Evolutionary conservation across 30 jellyfish, hydroid and myxozoan genomes (phyloP), one percentile per base, ranked within the genome.

Genomic region (Pseudorhiza aurosa): DNA sequence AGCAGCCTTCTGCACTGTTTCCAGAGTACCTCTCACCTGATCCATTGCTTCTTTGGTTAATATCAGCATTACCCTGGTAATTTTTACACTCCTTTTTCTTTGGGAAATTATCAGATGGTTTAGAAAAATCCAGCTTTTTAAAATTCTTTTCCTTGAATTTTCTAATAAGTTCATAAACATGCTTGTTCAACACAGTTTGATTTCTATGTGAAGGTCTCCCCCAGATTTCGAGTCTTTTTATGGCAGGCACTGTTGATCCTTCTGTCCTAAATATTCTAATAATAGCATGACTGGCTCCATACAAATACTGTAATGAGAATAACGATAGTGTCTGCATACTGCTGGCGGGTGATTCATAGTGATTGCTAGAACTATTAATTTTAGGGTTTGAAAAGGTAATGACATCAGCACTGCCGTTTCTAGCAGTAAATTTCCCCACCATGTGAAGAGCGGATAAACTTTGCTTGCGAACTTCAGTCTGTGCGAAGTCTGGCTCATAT

Each of bases 191-290:
- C 0, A 18, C 14, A 27, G 15, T 15, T 15, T 74, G 45, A 47
- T 79, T 82, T 39, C 15, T 27, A 8, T 44, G 4, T 4, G 96
- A 70, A 11, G 87, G 84, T 65, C 80, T 85, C 7, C 98, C 96
- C 98, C 96, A 84, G 8, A 85, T 88, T 73, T 91, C 95, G 4
- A 91, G 57, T 26, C 79, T 56, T 25, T 72, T 85, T 21, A 91
- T 12, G 24, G 87, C 91, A 14, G 87, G 87, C 21, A 69, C 95
- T 19, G 86, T 59, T 29, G 95, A 83, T 0, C 71, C 67, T 21
- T 43, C 87, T n/a, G 85, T 83, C 40, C 87, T 68, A 14, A 37
- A 39, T 2, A 83, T 64, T 49, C 95, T 56, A 19, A 83, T 8
- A 25, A 70, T 50, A 4, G 70, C 36, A 36, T 77, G 89, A 29